Evolutionary conservation across 1,140 invertebrate genomes (phyloP).

Genomic region (Rhagoletis pomonella): DNA sequence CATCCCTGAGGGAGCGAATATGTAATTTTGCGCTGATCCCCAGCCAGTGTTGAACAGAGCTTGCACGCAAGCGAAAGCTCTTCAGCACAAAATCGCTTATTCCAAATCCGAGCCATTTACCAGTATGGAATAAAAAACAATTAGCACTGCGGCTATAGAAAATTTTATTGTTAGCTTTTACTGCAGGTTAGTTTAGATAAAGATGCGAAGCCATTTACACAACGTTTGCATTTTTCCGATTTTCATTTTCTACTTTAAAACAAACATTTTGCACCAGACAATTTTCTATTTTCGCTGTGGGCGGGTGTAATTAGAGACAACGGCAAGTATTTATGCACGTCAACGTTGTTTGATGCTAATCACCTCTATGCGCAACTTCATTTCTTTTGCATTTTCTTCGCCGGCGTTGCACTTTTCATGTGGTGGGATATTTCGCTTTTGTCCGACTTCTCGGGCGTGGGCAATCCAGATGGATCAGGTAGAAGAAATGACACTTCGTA

Average conservation of each 20-base stretch:
- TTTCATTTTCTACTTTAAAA: constrained; percentile 19
- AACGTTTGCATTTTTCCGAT: constrained; percentile 32
- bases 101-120: too few species aligned
- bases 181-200: not conserved
- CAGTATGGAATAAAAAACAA: too few species aligned
- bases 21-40: too few species aligned
- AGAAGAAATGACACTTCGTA: constrained; percentile 68
- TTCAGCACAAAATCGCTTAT: too few species aligned
- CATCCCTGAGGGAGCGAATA: too few species aligned
- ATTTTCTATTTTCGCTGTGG: not conserved
- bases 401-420: not conserved
- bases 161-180: not conserved
- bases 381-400: constrained; percentile 43
- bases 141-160: not conserved
- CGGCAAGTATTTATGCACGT: not conserved
- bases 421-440: not conserved
- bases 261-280: constrained; percentile 30
- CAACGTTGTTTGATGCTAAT: too few species aligned
- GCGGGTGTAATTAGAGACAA: not conserved
- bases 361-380: not conserved
- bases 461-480: constrained; percentile 14
- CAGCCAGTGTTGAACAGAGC: too few species aligned
- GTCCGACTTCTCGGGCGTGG: not conserved
- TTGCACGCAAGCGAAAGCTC: too few species aligned
- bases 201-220: not conserved